A percentile compares a stretch with the other conserved stretches of the same genome.
These are phyloP conservation scores for Paracanthobrama guichenoti DNA, from an alignment of 2,113 vertebrate species.

Conservation along the genomic window DNA sequence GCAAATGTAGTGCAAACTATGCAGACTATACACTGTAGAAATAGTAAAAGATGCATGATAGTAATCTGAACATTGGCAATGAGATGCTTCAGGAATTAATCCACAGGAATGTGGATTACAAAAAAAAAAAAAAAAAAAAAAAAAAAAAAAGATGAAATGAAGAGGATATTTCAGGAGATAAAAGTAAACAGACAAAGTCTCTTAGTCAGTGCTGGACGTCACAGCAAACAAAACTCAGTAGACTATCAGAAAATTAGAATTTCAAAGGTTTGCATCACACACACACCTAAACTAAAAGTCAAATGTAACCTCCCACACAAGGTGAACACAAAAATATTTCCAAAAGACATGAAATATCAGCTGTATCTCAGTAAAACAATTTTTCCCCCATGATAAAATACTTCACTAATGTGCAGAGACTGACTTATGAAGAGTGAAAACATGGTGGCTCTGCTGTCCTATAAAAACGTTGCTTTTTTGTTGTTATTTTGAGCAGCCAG, in stretches of 20 bases:
- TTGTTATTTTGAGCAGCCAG: not conserved
- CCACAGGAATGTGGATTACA: not conserved
- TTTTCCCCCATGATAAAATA: not conserved
- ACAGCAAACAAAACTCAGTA: not conserved
- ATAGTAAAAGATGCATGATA: not conserved
- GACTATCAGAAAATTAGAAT: not conserved
- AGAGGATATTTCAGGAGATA: not conserved
- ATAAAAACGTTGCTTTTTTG: not conserved
- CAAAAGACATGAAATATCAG: not conserved
- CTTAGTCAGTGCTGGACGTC: not conserved
- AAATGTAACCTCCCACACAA: slow-evolving; percentile 48
- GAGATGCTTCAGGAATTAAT: not conserved
- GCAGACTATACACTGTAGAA: not conserved
- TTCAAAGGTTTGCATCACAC: slow-evolving; percentile 10
- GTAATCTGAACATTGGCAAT: not conserved
- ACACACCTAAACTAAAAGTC: slow-evolving; percentile 37
- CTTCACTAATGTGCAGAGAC: not conserved
- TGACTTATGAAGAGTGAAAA: not conserved
- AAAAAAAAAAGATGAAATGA: not conserved
- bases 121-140: not conserved
- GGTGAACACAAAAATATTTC: slow-evolving; percentile 17
- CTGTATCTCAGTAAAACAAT: not conserved
- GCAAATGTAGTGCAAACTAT: not conserved
- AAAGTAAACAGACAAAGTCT: slow-evolving; percentile 10
- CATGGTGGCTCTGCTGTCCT: not conserved